Evolutionary conservation across 2,888 invertebrate species (phyloP).

Genomic region (Herminia tarsipennalis): DNA sequence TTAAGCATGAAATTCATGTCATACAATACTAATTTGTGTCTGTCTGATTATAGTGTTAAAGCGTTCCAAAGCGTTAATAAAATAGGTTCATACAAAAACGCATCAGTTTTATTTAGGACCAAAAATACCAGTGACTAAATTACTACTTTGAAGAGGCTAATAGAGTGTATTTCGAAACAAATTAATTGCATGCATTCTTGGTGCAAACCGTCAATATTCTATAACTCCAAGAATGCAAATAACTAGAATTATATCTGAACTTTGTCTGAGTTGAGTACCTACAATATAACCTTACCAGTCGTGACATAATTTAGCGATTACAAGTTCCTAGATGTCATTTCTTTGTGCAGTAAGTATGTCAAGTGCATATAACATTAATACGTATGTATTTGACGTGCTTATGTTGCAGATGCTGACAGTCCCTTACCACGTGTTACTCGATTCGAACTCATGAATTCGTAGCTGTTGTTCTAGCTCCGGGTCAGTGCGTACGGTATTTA

Average conservation of each 20-base stretch:
- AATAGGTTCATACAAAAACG: too few relatives aligned
- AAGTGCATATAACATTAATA: constrained; percentile 48
- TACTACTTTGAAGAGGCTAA: too few relatives aligned
- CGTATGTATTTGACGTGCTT: constrained; percentile 16
- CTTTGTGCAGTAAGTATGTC: constrained; percentile 48
- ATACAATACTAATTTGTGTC: too few relatives aligned
- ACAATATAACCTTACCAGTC: constrained; percentile 29
- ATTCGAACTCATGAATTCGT: constrained; percentile 26
- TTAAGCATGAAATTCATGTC: too few relatives aligned
- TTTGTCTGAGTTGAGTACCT: constrained; percentile 13
- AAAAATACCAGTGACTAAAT: too few relatives aligned
- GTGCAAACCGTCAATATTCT: too few relatives aligned
- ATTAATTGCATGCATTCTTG: too few relatives aligned
- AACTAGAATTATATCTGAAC: constrained; percentile 40
- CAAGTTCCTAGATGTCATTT: constrained; percentile 43
- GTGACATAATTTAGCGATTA: constrained; percentile 42
- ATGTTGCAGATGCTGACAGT: constrained; percentile 6
- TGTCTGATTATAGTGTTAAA: too few relatives aligned
- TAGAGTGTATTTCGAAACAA: too few relatives aligned
- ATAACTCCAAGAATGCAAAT: constrained; percentile 16
- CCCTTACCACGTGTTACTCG: constrained; percentile 33
- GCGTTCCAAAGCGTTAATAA: too few relatives aligned
- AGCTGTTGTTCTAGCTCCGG: constrained; percentile 36
- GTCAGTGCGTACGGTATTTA: constrained; percentile 40
- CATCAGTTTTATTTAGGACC: too few relatives aligned